Base-by-base conservation (phyloP, 1,140 invertebrate species). In the Drosophila littoralis region DNA sequence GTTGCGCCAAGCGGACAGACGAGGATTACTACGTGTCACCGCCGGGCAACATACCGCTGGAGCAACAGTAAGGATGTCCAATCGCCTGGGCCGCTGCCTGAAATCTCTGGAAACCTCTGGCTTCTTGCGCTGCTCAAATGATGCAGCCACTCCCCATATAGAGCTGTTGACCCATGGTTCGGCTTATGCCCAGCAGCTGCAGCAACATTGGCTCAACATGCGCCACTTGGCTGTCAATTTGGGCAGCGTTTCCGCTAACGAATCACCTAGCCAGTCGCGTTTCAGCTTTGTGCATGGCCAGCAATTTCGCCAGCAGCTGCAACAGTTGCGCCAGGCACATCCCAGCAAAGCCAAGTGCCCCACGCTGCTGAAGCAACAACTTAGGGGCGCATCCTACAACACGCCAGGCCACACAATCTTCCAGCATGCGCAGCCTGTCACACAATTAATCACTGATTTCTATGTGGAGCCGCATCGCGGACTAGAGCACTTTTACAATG, bases 21-120 rank as follows among this genome's bases (percentile, higher is more conserved):
- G 97, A 98, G 92, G 96, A 97, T 72, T 98, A 97, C 92, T 98
- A 97, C 94, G 95, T 98, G 10, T 96, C 97, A 22, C 97, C 97
- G 22, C 95, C 95, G 15, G 96, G 96, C 83, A 97, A 96, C 92
- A 95, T 95, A 80, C 95, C 95, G 2, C 91, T 96, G 42, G 94
- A 95, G 81, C 76, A 83, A 43, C 10, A 64, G 66, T 74, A 55
- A 63, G 33, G 7, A 75, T 76, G 74, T 7, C 54, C 1, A 54
- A 15, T 22, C 67, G 80, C 3, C 15, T 84, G n/a, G 67, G 33
- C 35, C 79, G 84, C 17, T 88, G 83, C 59, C 58, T 88, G 1
- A 80, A 70, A 74, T 73, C 77, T 1, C 42, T 89, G 52, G 68
- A 80, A 28, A 40, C 85, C n/a, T 54, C 81, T 3, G 81, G 81